phyloP scores from a whole-genome alignment of 1,140 invertebrate species.

The Macrobrachium nipponense region DNA sequence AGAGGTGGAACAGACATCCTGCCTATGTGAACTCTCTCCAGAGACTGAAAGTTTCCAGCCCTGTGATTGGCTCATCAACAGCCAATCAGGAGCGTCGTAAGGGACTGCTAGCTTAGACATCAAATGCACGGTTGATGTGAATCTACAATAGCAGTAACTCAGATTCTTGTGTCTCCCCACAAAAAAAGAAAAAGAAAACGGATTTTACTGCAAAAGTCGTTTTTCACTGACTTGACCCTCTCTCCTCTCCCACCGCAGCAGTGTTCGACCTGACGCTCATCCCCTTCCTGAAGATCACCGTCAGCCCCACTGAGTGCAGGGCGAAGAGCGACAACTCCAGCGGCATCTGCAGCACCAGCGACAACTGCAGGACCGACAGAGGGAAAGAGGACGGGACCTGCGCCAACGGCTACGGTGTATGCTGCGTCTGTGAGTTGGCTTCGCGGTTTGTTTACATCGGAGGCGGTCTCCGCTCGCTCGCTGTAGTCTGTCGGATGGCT shows the following conservation, averaged over 20 bases:
- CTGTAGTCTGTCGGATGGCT: background rate
- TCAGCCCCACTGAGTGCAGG: background rate
- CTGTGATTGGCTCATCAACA: too few relatives aligned
- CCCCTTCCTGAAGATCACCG: conserved; percentile 23
- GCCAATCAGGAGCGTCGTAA: too few relatives aligned
- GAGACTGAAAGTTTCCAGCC: too few relatives aligned
- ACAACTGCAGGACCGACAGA: background rate
- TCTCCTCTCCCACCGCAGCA: background rate
- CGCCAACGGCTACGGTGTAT: conserved; percentile 34
- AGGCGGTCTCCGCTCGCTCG: too few relatives aligned
- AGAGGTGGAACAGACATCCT: too few relatives aligned
- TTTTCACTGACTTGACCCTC: background rate
- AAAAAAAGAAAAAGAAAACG: too few relatives aligned
- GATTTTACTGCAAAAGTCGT: too few relatives aligned
- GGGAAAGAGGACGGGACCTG: conserved; percentile 36
- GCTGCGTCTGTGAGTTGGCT: conserved; percentile 44
- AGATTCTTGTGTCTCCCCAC: background rate
- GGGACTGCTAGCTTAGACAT: too few relatives aligned
- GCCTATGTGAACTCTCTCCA: too few relatives aligned
- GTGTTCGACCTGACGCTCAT: conserved; percentile 35
- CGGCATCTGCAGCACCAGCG: conserved; percentile 12
- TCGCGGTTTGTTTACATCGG: too few relatives aligned
- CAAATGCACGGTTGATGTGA: too few relatives aligned
- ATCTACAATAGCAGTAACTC: background rate
- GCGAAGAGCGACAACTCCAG: background rate